Base-by-base conservation (phyloP, 2,797 vertebrate genomes). In the Halcyon chelicuti region DNA sequence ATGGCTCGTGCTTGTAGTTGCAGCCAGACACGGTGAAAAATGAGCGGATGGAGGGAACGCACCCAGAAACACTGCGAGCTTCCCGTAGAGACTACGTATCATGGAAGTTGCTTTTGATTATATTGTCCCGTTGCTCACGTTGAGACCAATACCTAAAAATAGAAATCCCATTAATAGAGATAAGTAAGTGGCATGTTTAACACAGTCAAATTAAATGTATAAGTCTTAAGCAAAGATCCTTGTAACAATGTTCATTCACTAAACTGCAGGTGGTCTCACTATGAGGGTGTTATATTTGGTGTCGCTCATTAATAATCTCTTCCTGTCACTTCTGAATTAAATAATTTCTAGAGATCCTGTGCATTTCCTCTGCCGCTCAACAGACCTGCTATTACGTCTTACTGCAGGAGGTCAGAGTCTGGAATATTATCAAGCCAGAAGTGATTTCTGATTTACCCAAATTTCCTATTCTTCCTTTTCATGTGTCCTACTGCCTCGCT, bases 351-450 rank as follows among this genome's bases (percentile, higher is more conserved):
- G 60, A 47, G 62, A 81, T 91, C 68, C 80, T 77, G 77, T 78
- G 54, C 65, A 87, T 91, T 97, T 97, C 95, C 94, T 96, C 86
- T 91, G 65, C 57, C 25, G 25, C 82, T 95, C 95, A 96, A 77
- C 77, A 17, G 54, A 12, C 39, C 95, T 66, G 51, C 79, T 93
- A 57, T 94, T 95, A 57, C 25, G 72, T 90, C 49, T 61, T 79
- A 35, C 71, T 87, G 83, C 40, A 51, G 92, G 94, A 91, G 65
- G 83, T 85, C 66, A 37, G 85, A 92, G 40, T 82, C 52, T 22
- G 76, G 40, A 74, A 21, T 87, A 68, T 77, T 88, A 54, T 88
- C 62, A 80, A 81, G 35, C 18, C n/a, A 39, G 29, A 79, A 86
- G 33, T 26, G 71, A 76, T 84, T 93, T 71, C 73, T 94, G 58